Conservation (phyloP, 2,888 invertebrate species). For the Caenorhabditis drosophilae region DNA sequence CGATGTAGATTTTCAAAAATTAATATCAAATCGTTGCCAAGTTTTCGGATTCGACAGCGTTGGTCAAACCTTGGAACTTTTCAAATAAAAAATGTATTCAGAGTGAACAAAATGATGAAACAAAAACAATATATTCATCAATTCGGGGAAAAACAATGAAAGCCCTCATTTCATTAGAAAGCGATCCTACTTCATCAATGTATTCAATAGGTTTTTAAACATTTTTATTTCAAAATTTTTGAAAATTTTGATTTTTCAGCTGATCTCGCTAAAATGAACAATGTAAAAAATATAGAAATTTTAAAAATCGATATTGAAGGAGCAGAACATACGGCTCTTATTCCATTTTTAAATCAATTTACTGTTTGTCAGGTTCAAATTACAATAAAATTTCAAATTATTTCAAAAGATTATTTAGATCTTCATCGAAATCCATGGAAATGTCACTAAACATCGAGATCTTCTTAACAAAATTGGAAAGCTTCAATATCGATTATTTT, state of each 20-base stretch:
- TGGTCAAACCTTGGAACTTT: no score
- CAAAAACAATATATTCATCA: conserved; percentile 3
- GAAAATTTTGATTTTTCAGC: not conserved
- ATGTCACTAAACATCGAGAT: no score
- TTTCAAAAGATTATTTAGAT: not conserved
- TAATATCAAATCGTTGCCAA: conserved; percentile 7
- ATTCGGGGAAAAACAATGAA: conserved; percentile 17
- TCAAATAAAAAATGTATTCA: conserved; percentile 2
- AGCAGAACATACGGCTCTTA: conserved; percentile 17
- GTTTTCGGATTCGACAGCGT: conserved; percentile 29
- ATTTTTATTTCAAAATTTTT: no score
- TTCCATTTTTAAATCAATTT: conserved; percentile 27
- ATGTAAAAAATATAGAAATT: conserved; percentile 13
- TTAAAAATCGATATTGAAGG: conserved; percentile 38
- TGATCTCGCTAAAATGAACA: conserved; percentile 9
- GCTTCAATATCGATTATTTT: no score
- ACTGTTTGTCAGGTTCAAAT: conserved; percentile 30
- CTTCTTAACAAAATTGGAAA: no score
- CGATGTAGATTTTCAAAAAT: conserved; percentile 17
- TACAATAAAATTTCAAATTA: no score
- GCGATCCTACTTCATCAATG: not conserved
- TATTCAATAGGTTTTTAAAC: conserved; percentile 5
- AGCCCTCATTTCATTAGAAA: conserved; percentile 5
- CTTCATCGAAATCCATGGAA: not conserved
- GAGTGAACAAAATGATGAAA: conserved; percentile 12